Conservation (phyloP, 2,888 invertebrate species). For the Heliconius sara region DNA sequence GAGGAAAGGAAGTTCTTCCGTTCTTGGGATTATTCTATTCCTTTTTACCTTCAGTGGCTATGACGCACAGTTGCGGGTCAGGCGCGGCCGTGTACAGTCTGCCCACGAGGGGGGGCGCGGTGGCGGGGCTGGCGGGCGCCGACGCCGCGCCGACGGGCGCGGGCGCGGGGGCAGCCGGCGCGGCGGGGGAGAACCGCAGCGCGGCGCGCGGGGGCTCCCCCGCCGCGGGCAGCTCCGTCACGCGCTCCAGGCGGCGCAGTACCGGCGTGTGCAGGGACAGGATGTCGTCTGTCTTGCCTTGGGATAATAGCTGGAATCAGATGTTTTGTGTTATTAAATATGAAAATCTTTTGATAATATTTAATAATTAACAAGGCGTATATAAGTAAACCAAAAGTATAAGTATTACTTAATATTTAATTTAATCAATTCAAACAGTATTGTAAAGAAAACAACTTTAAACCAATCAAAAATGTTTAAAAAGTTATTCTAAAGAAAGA, state of each 20-base stretch:
- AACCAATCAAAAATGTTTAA: not conserved
- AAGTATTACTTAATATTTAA: too few relatives aligned
- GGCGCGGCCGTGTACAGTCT: conserved; percentile 85
- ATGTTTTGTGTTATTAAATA: too few relatives aligned
- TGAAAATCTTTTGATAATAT: too few relatives aligned
- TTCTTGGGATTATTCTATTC: too few relatives aligned
- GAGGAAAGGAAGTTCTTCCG: too few relatives aligned
- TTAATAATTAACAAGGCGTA: too few relatives aligned
- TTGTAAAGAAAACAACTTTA: not conserved
- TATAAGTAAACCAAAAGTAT: too few relatives aligned
- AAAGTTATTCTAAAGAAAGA: not conserved
- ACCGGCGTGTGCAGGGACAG: conserved; percentile 87
- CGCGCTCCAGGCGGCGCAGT: conserved; percentile 85
- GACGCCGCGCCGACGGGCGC: too few relatives aligned
- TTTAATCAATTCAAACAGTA: too few relatives aligned
- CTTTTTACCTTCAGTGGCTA: conserved; percentile 79
- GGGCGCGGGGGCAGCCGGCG: conserved; percentile 59
- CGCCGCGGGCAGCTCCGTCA: conserved; percentile 81
- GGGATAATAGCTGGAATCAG: conserved; percentile 75
- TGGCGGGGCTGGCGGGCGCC: conserved; percentile 61
- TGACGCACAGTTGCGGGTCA: conserved; percentile 83
- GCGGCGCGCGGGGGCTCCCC: conserved; percentile 61
- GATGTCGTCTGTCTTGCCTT: conserved; percentile 88
- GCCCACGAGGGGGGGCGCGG: conserved; percentile 57
- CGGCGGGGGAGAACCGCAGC: conserved; percentile 68